Evolutionary conservation across 1,140 invertebrate species (phyloP).

Genomic region (Apis cerana): DNA sequence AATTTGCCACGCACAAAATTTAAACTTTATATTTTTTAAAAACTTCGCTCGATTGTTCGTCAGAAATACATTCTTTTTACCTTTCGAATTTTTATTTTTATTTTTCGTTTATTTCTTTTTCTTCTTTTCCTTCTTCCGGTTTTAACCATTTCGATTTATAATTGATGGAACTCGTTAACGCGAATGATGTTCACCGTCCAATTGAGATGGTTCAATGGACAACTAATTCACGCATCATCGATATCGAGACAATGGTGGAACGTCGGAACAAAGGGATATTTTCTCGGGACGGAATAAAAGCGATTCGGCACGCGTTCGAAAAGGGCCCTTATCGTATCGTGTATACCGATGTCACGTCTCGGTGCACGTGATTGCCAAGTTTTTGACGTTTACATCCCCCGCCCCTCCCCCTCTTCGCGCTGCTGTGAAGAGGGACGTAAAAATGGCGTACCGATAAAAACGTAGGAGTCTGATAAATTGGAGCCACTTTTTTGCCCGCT

Average conservation of each 20-base stretch:
- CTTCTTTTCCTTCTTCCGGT: neutral
- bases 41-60: too few relatives aligned
- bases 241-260: neutral
- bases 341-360: slow-evolving; percentile 20
- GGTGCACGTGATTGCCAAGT: slow-evolving; percentile 21
- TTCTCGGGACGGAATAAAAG: neutral
- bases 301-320: slow-evolving; percentile 5
- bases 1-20: neutral
- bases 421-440: neutral
- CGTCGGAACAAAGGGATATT: slow-evolving; percentile 3
- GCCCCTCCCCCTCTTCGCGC: too few relatives aligned
- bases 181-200: neutral
- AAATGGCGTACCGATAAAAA: slow-evolving; percentile 25
- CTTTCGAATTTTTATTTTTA: too few relatives aligned
- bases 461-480: slow-evolving; percentile 35
- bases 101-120: neutral
- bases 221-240: neutral
- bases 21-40: neutral
- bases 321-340: slow-evolving; percentile 5
- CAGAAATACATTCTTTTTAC: too few relatives aligned
- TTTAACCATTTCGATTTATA: neutral
- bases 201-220: neutral
- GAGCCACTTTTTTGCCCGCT: slow-evolving; percentile 32
- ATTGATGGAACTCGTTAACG: neutral
- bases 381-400: slow-evolving; percentile 21